These are phyloP conservation scores for Cryptotermes secundus DNA, from an alignment of 1,140 invertebrate species.

Conservation along the genomic window DNA sequence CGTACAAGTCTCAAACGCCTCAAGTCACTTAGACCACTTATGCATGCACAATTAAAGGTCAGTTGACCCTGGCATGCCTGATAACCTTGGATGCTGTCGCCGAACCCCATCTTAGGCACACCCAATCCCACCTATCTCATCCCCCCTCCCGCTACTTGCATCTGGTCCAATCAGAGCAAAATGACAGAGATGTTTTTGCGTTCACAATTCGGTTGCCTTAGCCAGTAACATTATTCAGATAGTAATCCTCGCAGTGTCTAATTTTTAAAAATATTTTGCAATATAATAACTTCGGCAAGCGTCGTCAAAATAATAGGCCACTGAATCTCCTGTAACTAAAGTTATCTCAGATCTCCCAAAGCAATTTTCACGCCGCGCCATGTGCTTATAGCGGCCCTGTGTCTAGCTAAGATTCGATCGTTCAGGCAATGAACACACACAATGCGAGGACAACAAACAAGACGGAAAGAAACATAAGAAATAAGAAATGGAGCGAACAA, in stretches of 20 bases:
- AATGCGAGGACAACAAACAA: no score
- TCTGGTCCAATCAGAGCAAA: neutral
- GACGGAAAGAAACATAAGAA: no score
- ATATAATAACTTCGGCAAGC: neutral
- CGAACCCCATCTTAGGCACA: neutral
- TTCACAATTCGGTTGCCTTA: neutral
- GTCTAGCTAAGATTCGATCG: neutral
- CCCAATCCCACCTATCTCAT: neutral
- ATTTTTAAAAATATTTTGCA: neutral
- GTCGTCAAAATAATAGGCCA: neutral
- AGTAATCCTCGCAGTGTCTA: neutral
- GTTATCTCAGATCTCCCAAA: neutral
- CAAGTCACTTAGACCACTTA: neutral
- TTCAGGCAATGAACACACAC: neutral
- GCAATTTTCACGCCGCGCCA: neutral
- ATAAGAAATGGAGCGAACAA: no score
- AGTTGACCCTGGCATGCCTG: neutral
- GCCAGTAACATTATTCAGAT: neutral
- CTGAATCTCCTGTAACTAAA: neutral
- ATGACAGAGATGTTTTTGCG: neutral
- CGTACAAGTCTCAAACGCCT: neutral
- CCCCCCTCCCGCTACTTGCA: neutral
- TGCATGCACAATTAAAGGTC: neutral
- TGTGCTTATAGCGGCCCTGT: neutral
- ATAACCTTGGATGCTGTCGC: constrained; percentile 9